Percentiles rank a stretch among this genome's conserved stretches.
Conservation (phyloP, 2,888 invertebrate genomes). For the Caenorhabditis sp. region DNA sequence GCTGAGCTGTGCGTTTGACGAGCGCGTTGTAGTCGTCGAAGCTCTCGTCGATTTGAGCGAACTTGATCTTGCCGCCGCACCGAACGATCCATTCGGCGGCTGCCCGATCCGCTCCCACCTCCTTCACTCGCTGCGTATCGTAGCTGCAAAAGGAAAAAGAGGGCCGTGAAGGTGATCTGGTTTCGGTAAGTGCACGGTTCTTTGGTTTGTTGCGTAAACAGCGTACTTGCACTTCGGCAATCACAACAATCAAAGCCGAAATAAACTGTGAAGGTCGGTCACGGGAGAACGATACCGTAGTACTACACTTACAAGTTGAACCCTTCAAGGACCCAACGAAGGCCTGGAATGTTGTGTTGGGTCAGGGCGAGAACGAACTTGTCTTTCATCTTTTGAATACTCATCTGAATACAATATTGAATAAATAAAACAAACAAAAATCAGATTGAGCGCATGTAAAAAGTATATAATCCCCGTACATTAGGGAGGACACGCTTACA, state of each 20-base stretch:
- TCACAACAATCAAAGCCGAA: conserved; percentile 2
- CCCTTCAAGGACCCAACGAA: conserved; percentile 73
- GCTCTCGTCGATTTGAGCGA: conserved; percentile 57
- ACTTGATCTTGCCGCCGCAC: conserved; percentile 84
- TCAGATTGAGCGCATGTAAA: background rate
- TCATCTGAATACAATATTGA: conserved; percentile 25
- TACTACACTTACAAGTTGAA: conserved; percentile 66
- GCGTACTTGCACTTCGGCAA: conserved; percentile 29
- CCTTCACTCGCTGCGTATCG: conserved; percentile 70
- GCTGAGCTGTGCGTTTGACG: conserved; percentile 68
- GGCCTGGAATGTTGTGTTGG: conserved; percentile 71
- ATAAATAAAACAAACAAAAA: background rate
- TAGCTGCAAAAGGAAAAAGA: conserved; percentile 58
- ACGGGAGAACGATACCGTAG: background rate
- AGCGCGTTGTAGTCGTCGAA: conserved; percentile 72
- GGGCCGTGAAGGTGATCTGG: conserved; percentile 30
- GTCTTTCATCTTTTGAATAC: conserved; percentile 54
- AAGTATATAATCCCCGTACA: background rate
- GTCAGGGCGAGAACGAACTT: conserved; percentile 62
- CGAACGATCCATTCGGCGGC: conserved; percentile 96
- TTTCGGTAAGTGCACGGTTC: conserved; percentile 30
- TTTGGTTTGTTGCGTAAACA: conserved; percentile 35
- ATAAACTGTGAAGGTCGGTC: background rate
- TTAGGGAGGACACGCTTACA: too few species aligned
- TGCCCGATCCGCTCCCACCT: conserved; percentile 88